Evolutionary conservation across 2,888 invertebrate genomes (phyloP), one percentile per base, ranked within the genome.

Genomic region (Ormyrus thymus): DNA sequence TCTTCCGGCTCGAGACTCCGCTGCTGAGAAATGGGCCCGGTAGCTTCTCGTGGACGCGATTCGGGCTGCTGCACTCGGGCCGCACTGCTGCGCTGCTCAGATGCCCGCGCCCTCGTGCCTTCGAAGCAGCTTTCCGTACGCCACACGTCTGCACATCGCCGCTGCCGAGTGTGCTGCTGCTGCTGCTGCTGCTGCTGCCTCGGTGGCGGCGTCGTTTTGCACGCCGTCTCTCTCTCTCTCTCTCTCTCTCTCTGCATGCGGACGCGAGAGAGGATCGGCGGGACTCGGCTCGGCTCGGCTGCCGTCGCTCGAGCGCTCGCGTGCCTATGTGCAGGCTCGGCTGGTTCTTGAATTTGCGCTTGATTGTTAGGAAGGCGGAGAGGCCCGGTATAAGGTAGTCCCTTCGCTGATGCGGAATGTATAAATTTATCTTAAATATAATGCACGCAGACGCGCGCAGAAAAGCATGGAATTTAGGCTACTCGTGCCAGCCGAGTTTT

Each of bases 261-360:
- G 29, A 13, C 53, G 50, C 50, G 65, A 29, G 11, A 45, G 53
- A 7, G 11, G 58, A 58, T 66, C 61, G 68, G 55, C 29, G n/a
- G 0, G 11, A 7, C 51, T 74, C 74, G 74, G 66, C 66, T 10
- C 1, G 50, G 4, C 50, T 78, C 78, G 78, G 55, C 55, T n/a
- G 2, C 29, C 29, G 29, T 29, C 29, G 29, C 29, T 29, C 29
- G 29, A 29, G 3, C 29, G 29, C 29, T 29, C 29, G 29, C 29
- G 29, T 29, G 29, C 4, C 29, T 29, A 29, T 29, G 29, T 29
- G 29, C 29, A 29, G 1, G 7, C 48, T 77, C 77, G 68, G 45
- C 51, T 29, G 29, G 4, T 0, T 29, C 29, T 29, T 29, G 4
- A 4, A 29, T 29, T 29, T 4, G 0, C 48, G 13, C 15, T 13